Percentiles rank a stretch among this genome's conserved stretches.
Evolutionary conservation across 2,797 vertebrate genomes (phyloP).

Genomic region (Somateria mollissima): DNA sequence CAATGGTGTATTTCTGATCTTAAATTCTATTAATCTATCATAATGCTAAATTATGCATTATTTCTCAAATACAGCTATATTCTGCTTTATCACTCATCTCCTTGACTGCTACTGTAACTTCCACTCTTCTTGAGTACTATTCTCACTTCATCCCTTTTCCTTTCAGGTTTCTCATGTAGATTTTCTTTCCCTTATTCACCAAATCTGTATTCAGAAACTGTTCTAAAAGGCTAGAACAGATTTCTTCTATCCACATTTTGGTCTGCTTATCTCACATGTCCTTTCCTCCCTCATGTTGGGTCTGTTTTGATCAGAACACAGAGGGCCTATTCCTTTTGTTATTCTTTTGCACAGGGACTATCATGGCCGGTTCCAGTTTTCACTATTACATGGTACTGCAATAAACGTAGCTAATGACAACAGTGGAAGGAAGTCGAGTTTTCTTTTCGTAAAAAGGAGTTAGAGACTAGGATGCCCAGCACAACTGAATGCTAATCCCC

Average conservation of each 20-base stretch:
- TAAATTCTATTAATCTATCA: neutral
- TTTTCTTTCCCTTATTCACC: neutral
- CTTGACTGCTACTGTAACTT: fast-evolving
- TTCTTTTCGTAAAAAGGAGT: neutral
- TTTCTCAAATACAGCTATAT: neutral
- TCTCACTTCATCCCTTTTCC: neutral
- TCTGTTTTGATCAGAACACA: neutral
- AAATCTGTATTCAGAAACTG: neutral
- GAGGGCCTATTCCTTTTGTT: neutral
- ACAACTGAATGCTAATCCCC: neutral
- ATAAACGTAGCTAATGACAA: neutral
- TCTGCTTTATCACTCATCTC: neutral
- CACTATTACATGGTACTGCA: neutral
- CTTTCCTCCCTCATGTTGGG: neutral
- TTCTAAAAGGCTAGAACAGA: neutral
- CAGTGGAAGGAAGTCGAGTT: neutral
- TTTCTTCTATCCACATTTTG: neutral
- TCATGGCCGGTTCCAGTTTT: neutral
- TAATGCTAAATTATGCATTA: neutral
- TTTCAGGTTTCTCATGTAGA: neutral
- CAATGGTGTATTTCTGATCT: neutral
- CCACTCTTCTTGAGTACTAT: neutral
- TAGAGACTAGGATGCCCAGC: neutral
- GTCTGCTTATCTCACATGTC: neutral
- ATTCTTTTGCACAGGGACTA: neutral